phyloP scores from a whole-genome alignment of 1,140 invertebrate genomes.

The Arion vulgaris region DNA sequence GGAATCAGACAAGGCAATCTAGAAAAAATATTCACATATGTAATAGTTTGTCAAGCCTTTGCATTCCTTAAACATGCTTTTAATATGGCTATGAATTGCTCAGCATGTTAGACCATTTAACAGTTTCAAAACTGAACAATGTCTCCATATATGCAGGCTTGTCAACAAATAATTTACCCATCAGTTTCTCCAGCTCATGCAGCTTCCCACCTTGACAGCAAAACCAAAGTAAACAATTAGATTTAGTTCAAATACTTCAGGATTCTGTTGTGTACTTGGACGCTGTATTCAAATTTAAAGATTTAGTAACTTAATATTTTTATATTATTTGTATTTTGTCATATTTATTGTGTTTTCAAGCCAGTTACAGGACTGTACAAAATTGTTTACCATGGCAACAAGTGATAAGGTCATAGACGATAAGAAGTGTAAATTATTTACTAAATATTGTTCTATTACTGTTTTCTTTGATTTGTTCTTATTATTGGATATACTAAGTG shows the following conservation, averaged over 20 bases:
- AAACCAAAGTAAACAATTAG: background rate
- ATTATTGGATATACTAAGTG: no score
- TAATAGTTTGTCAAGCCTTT: background rate
- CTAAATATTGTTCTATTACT: no score
- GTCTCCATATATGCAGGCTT: conserved; percentile 5
- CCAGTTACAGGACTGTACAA: no score
- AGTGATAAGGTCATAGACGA: no score
- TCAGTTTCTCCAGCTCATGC: conserved; percentile 4
- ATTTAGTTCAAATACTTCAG: background rate
- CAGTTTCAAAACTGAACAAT: background rate
- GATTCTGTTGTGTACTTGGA: background rate
- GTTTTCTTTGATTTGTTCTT: no score
- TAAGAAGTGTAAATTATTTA: no score
- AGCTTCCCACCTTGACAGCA: conserved; percentile 16
- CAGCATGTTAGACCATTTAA: background rate
- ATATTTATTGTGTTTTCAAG: no score
- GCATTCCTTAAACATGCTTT: background rate
- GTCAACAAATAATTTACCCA: background rate
- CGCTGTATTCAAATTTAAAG: no score
- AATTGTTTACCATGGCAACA: no score
- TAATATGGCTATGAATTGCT: background rate
- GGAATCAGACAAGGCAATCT: background rate
- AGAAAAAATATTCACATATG: background rate
- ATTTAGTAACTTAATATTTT: no score
- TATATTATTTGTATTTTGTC: no score